Percentiles rank a stretch among this genome's conserved stretches.
Evolutionary conservation across 2,113 vertebrate species (phyloP).

Genomic region (Muntiacus reevesi): DNA sequence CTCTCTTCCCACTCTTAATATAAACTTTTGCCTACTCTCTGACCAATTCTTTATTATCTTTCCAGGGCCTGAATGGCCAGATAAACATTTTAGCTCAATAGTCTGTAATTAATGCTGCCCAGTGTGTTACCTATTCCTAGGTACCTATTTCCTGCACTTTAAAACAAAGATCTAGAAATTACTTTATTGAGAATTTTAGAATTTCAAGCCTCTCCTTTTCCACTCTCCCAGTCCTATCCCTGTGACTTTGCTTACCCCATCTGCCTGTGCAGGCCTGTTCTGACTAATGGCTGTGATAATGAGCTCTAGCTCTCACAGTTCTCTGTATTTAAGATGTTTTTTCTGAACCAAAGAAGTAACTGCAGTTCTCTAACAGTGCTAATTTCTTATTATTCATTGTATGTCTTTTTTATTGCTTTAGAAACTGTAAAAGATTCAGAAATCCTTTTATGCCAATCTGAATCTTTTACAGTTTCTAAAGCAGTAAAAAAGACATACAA

Average conservation of each 20-base stretch:
- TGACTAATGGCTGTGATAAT: neutral
- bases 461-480: neutral
- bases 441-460: neutral
- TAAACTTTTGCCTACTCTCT: neutral
- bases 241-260: neutral
- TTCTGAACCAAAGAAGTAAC: neutral
- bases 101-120: neutral
- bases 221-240: neutral
- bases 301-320: neutral
- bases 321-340: neutral
- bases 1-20: neutral
- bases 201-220: neutral
- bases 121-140: neutral
- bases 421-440: neutral
- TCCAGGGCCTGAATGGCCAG: neutral
- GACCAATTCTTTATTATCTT: neutral
- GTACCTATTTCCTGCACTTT: neutral
- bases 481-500: no score
- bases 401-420: neutral
- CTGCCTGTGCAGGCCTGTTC: neutral
- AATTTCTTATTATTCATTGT: neutral
- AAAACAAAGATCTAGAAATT: neutral
- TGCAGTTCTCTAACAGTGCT: neutral
- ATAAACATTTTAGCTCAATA: neutral
- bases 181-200: neutral